Conservation (phyloP, 2,888 invertebrate species). For the Caenorhabditis doughertyi region DNA sequence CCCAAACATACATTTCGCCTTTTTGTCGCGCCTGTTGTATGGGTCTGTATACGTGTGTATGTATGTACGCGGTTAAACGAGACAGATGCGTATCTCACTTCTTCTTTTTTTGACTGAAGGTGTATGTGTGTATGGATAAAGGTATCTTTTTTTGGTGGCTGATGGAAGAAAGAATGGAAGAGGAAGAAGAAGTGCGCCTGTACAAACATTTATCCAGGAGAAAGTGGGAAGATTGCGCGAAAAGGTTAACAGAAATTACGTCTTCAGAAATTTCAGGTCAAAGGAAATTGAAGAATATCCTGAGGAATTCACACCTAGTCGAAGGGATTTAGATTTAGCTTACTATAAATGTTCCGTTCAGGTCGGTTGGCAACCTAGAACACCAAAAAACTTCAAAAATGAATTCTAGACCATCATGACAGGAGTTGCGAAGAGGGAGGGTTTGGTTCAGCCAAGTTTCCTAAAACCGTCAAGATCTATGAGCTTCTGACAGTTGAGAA, state of each 20-base stretch:
- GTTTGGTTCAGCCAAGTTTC: no score
- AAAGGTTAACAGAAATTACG: conserved; percentile 3
- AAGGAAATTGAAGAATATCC: not conserved
- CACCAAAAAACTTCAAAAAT: no score
- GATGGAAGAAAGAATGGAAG: not conserved
- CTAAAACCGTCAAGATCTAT: no score
- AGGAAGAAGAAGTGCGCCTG: not conserved
- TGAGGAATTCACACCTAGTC: not conserved
- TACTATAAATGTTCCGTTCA: no score
- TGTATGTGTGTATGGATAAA: conserved; percentile 23
- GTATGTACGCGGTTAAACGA: conserved; percentile 37
- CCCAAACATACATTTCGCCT: not conserved
- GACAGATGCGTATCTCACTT: conserved; percentile 43
- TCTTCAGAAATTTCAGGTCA: conserved; percentile 3
- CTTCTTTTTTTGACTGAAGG: not conserved
- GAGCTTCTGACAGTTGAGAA: no score
- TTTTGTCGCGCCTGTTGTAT: conserved; percentile 31
- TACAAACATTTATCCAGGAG: conserved; percentile 32
- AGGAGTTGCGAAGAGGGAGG: no score
- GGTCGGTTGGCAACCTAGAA: no score
- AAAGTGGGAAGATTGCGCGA: not conserved
- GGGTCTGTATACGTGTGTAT: conserved; percentile 6
- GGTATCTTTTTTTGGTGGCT: conserved; percentile 28
- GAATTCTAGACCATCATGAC: no score
- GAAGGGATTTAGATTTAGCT: no score